Conservation (phyloP, 2,888 invertebrate species). For the Choristoneura rosaceana region DNA sequence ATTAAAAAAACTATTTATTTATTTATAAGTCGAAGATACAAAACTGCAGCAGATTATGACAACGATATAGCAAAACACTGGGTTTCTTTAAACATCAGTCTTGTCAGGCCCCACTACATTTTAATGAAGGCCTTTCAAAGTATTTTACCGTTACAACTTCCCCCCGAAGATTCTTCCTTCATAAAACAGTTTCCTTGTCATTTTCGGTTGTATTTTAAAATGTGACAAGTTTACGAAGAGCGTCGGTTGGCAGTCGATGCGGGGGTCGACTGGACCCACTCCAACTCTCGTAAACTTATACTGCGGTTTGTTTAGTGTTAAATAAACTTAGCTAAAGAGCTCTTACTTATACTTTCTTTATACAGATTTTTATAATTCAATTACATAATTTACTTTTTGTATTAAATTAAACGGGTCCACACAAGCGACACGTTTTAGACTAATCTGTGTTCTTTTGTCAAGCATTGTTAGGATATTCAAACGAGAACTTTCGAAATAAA, state of each 20-base stretch:
- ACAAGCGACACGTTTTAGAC: too few species aligned
- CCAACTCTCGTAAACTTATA: slow-evolving; percentile 58
- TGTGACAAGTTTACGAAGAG: slow-evolving; percentile 50
- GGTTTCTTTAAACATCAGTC: too few species aligned
- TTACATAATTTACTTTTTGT: too few species aligned
- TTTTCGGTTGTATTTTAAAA: slow-evolving; percentile 39
- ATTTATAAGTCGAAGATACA: too few species aligned
- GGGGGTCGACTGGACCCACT: slow-evolving; percentile 53
- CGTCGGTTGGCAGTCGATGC: slow-evolving; percentile 49
- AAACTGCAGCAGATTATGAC: too few species aligned
- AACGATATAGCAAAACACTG: too few species aligned
- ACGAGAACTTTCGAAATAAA: too few species aligned
- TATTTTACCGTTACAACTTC: background rate
- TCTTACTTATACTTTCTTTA: background rate
- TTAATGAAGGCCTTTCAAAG: background rate
- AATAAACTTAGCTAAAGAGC: slow-evolving; percentile 15
- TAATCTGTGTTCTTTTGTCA: too few species aligned
- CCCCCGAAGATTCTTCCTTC: slow-evolving; percentile 21
- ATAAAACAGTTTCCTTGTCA: slow-evolving; percentile 40
- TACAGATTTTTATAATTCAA: too few species aligned
- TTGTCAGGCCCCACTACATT: background rate
- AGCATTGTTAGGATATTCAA: too few species aligned
- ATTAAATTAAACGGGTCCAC: too few species aligned
- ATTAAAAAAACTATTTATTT: too few species aligned
- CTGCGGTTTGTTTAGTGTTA: slow-evolving; percentile 36